These are phyloP conservation scores for Rattus norvegicus DNA, from an alignment of 2,113 vertebrate genomes.

Conservation along the genomic window DNA sequence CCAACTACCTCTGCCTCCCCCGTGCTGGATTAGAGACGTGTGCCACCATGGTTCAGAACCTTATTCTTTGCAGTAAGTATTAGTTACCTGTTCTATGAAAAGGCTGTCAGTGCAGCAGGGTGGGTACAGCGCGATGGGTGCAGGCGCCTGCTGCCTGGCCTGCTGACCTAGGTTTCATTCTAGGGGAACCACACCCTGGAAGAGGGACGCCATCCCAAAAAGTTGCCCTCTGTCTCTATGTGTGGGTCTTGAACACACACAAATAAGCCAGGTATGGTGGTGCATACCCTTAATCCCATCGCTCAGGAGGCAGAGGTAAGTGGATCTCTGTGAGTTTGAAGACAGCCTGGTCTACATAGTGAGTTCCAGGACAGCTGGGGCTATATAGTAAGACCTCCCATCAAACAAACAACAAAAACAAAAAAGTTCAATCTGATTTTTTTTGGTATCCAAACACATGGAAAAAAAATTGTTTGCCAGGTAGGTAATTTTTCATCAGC, in stretches of 20 bases:
- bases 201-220: not conserved
- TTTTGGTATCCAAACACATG: not conserved
- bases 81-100: constrained; percentile 18
- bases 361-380: not conserved
- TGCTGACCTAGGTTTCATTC: too few relatives aligned
- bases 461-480: not conserved
- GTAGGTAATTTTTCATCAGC: constrained; percentile 14
- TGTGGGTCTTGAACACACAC: not conserved
- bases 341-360: not conserved
- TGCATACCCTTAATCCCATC: not conserved
- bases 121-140: not conserved
- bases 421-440: not conserved
- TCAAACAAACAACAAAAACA: not conserved
- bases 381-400: not conserved
- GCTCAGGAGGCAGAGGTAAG: not conserved
- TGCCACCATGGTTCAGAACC: not conserved
- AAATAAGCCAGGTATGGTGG: not conserved
- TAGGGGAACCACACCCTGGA: not conserved
- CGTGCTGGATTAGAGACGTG: not conserved
- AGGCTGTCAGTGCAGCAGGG: not conserved
- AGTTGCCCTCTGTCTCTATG: not conserved
- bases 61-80: constrained; percentile 29
- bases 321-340: not conserved
- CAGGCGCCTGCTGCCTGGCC: not conserved
- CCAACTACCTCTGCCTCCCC: not conserved